Percentiles rank a stretch among this genome's conserved stretches.
Evolutionary conservation across 1,140 invertebrate species (phyloP).

Genomic region (Drosophila sp.): DNA sequence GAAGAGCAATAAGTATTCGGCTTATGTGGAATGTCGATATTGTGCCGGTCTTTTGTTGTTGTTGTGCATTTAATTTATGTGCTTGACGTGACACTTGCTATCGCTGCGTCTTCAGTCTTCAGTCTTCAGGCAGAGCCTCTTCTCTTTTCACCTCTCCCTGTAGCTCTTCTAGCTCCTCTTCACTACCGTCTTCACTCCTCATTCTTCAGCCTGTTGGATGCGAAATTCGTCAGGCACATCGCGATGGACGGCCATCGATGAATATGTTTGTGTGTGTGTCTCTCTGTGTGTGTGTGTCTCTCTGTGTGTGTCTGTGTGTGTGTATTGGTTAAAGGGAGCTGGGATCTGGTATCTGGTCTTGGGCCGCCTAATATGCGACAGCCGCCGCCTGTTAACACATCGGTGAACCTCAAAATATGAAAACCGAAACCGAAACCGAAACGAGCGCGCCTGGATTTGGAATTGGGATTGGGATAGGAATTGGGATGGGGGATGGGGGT

Average conservation of each 20-base stretch:
- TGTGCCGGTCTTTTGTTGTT: constrained; percentile 34
- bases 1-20: constrained; percentile 20
- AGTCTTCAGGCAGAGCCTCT: background rate
- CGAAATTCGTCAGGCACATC: constrained; percentile 46
- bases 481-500: background rate
- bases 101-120: constrained; percentile 16
- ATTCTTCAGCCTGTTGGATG: constrained; percentile 12
- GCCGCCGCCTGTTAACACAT: constrained; percentile 81
- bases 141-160: background rate
- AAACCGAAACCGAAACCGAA: constrained; percentile 79
- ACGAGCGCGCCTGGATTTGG: constrained; percentile 47
- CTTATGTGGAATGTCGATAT: background rate
- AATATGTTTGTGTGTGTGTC: background rate
- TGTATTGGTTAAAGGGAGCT: background rate
- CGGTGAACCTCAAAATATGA: constrained; percentile 81
- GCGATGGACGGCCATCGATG: constrained; percentile 20
- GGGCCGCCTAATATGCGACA: constrained; percentile 73
- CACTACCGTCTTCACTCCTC: background rate
- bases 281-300: background rate
- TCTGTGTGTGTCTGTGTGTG: constrained; percentile 1
- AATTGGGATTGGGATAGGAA: background rate
- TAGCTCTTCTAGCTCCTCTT: background rate
- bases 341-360: constrained; percentile 27
- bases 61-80: constrained; percentile 75
- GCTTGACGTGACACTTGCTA: constrained; percentile 81